Evolutionary conservation across 2,888 invertebrate species (phyloP), one percentile per base, ranked within the genome.

Genomic region (Clivina fossor): DNA sequence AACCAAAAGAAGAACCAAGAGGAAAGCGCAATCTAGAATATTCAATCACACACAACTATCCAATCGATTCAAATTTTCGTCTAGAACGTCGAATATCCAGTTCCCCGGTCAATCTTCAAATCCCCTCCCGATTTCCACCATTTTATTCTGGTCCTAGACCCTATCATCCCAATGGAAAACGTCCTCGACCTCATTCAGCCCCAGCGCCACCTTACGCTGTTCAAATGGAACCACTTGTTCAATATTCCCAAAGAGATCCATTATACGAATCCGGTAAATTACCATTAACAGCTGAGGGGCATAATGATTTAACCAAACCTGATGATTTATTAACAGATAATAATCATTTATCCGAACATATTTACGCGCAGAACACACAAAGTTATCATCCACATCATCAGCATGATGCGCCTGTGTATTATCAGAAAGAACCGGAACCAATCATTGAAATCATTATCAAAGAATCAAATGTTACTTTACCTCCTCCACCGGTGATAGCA

Each of bases 391-490:
- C 76, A 24, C 56, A 48, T 22, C 19, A 58, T 22, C 38, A 37
- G 32, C 22, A 43, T 26, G 18, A 74, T 54, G 66, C 70, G 51
- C 74, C 71, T 2, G 68, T 74, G 2, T 56, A 62, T 48, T 75
- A 74, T 65, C 79, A 85, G 61, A 86, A 87, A 69, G 87, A 89
- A 47, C 91, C 91, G 0, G 92, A 92, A 68, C 92, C 92, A 3
- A 93, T 93, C 15, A 93, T 93, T 64, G 93, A 93, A 75, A 93
- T 93, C 62, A 93, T 93, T 58, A 92, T 93, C 47, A 91, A 90
- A 67, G 92, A 93, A 71, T 90, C 91, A 0, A 93, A 93, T 68
- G 88, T 90, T 66, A 81, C 88, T 0, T 69, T 90, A 2, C 86
- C 90, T 1, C 80, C 86, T 2, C 79, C 81, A 3, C 80, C 82